A percentile compares a stretch with the other conserved stretches of the same genome.
These are phyloP conservation scores for Steatocranus sp. DNA, from an alignment of 2,797 vertebrate genomes.

Conservation along the genomic window DNA sequence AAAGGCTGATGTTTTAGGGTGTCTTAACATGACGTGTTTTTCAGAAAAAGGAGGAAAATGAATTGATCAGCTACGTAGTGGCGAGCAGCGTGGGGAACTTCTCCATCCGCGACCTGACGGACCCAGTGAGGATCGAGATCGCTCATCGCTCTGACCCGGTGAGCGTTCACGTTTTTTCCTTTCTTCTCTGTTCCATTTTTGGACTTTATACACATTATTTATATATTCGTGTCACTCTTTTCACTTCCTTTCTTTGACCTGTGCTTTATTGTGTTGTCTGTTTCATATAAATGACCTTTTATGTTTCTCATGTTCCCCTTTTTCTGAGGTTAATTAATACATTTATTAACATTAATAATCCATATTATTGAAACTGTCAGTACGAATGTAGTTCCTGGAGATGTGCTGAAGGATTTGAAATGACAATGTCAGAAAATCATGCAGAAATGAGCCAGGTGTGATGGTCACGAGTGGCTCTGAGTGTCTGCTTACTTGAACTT, in stretches of 20 bases:
- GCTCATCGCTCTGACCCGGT: constrained; percentile 81
- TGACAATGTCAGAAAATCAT: neutral
- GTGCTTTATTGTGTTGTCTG: neutral
- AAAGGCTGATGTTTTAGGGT: neutral
- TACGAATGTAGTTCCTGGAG: neutral
- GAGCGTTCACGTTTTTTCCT: neutral
- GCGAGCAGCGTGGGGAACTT: constrained; percentile 92
- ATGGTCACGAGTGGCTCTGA: neutral
- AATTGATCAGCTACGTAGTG: constrained; percentile 90
- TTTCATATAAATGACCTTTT: neutral
- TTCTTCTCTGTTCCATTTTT: neutral
- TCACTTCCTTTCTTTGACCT: neutral
- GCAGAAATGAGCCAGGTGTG: neutral
- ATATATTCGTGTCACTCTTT: neutral
- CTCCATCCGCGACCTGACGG: constrained; percentile 78
- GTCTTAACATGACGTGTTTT: neutral
- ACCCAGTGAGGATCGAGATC: constrained; percentile 86
- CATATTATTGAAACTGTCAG: neutral
- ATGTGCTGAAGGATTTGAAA: neutral
- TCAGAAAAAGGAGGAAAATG: constrained; percentile 53
- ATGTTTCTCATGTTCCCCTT: neutral
- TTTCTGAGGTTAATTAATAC: neutral
- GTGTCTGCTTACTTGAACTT: neutral
- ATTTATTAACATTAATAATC: neutral
- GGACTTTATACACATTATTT: neutral